Conservation (phyloP, 2,888 invertebrate genomes). For the Calameuta pallipes region DNA sequence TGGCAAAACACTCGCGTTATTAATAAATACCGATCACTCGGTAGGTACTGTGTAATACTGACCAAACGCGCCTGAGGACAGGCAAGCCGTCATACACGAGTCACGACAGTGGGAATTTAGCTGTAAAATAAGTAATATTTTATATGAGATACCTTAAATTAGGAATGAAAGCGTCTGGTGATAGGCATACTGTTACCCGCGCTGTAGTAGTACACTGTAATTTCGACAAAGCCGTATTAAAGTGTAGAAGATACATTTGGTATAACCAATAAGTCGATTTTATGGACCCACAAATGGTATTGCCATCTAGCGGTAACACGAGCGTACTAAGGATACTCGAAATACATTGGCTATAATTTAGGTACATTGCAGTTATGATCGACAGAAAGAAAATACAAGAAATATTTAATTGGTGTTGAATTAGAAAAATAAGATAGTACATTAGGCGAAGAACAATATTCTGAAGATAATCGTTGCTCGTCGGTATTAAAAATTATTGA, state of each 20-base stretch:
- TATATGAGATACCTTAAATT: not conserved
- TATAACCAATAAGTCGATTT: not conserved
- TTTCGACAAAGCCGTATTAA: not conserved
- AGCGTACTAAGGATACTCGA: not conserved
- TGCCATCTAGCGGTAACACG: not conserved
- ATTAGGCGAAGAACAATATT: too few relatives aligned
- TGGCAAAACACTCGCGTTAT: not conserved
- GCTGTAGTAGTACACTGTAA: not conserved
- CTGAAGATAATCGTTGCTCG: too few relatives aligned
- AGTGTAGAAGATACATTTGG: not conserved
- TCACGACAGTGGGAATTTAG: not conserved
- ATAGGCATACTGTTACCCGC: not conserved
- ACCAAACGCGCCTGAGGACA: not conserved
- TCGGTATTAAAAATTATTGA: too few relatives aligned
- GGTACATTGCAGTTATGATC: not conserved
- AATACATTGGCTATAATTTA: not conserved
- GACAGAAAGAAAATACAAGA: not conserved
- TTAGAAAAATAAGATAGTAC: not conserved
- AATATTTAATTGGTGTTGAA: not conserved
- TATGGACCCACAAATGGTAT: not conserved
- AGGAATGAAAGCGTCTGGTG: not conserved
- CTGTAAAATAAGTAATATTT: not conserved
- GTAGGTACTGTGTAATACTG: not conserved
- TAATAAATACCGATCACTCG: not conserved
- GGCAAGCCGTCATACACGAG: not conserved